Evolutionary conservation across 2,113 vertebrate genomes (phyloP).

Genomic region (Mustela lutreola): DNA sequence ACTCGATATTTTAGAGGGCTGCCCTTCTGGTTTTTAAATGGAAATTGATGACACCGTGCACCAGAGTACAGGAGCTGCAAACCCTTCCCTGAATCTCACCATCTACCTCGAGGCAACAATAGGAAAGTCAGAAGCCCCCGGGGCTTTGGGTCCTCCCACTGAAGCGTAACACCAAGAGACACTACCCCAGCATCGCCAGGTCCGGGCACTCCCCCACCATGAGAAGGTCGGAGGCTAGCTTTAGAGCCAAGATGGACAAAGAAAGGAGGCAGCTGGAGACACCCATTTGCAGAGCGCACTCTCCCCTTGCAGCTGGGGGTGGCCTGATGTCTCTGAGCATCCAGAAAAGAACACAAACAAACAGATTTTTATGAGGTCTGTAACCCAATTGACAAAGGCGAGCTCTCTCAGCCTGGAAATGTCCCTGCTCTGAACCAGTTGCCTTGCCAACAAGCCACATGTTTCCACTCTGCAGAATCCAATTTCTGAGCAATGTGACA

Average conservation of each 20-base stretch:
- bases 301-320: background rate
- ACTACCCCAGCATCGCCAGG: rapidly evolving
- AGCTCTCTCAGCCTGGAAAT: slow-evolving; percentile 71
- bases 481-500: slow-evolving; percentile 80
- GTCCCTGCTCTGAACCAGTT: slow-evolving; percentile 83
- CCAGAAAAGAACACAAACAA: slow-evolving; percentile 75
- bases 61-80: background rate
- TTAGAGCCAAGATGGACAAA: background rate
- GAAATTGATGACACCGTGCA: background rate
- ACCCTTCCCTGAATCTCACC: background rate
- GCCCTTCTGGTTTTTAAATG: slow-evolving; percentile 55
- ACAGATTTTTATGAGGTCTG: slow-evolving; percentile 77
- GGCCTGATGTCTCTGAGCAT: slow-evolving; percentile 7
- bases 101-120: background rate
- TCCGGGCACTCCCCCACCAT: background rate
- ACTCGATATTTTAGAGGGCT: slow-evolving; percentile 39
- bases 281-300: background rate
- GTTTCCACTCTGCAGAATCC: slow-evolving; percentile 83
- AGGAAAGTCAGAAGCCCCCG: background rate
- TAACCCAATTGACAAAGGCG: slow-evolving; percentile 76
- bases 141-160: background rate
- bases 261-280: background rate
- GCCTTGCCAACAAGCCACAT: slow-evolving; percentile 85
- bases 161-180: background rate
- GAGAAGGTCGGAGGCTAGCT: rapidly evolving